Evolutionary conservation across 2,888 invertebrate species (phyloP), one percentile per base, ranked within the genome.

Genomic region (Amiota mariae): DNA sequence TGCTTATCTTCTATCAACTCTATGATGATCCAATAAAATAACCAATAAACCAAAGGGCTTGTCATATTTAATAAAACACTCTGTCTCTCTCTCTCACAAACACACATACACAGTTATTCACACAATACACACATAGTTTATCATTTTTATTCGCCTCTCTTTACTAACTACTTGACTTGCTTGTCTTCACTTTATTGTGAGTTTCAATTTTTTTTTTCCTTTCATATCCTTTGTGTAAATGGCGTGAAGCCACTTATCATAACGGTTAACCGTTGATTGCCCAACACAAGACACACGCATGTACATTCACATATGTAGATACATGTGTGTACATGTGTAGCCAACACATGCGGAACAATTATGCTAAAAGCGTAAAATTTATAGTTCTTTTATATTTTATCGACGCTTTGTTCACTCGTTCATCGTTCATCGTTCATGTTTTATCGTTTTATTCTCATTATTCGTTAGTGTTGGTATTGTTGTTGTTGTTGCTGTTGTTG

Each of bases 191-290:
- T 3, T 70, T 36, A 3, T 46, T 18, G 15, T 18, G 20, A 49
- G 67, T 18, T 15, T 47, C n/a, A 13, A 1, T 49, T 48, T 49
- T 9, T 36, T 36, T 36, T 36, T 36, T 36, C 36, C 67, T 18
- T 20, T 10, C 24, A n/a, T 56, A 56, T 36, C n/a, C 54, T 56
- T 72, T 77, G 66, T 71, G 63, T 51, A 36, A 24, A 24, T 24
- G 68, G 54, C 63, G 72, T 72, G 79, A 64, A 76, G 75, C 84
- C 85, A 83, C 83, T 79, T 82, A 85, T 83, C 83, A 83, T 82
- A 83, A 78, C 83, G 82, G 77, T 77, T 75, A 76, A 63, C 76
- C 76, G 77, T 72, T 82, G 77, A 78, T 79, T 73, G 67, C 70
- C 63, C 70, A 71, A 51, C 61, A 51, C 61, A 49, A 48, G 72